Evolutionary conservation across 2,797 vertebrate species (phyloP), one percentile per base, ranked within the genome.

Genomic region (Sebastes iracundus): DNA sequence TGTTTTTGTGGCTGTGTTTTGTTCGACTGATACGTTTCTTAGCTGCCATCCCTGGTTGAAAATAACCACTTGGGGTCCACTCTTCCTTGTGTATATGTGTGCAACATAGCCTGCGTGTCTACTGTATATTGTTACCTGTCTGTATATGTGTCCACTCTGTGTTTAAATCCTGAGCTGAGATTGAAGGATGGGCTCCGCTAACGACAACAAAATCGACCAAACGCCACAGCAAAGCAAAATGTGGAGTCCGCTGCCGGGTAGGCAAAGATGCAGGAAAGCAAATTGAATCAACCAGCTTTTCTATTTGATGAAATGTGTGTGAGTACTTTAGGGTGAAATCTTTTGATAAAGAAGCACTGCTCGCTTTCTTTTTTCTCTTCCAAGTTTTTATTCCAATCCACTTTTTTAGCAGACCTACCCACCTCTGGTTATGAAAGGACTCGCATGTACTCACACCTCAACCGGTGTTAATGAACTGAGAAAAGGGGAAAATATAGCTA

Each of bases 391-490:
- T 81, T 86, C 75, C 25, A 62, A 25, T 77, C 35, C 63, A 42
- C 20, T 75, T 68, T 78, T 59, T 73, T 58, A 69, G 56, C 59
- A n/a, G 33, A 72, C 20, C 33, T 59, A 35, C 62, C 20, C n/a
- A 52, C 60, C 65, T 74, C 71, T 71, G 53, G 75, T 69, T 79
- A 16, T 52, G 27, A 80, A 79, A 84, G 35, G 49, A 69, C 66
- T 82, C 42, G 3, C 38, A 66, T 11, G 2, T 66, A 56, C 25
- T 65, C 65, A 77, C 80, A 80, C 86, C 53, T 74, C 5, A 16
- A 55, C 80, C 27, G 28, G 72, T 85, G 88, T 55, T 90, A 91
- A 92, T 91, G 83, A 88, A 82, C 81, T 90, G 87, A 83, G 70
- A 87, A 77, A 80, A 59, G 20, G 18, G 35, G 28, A 52, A 81